A percentile compares a stretch with the other conserved stretches of the same genome.
These are phyloP conservation scores for Lapara coniferarum DNA, from an alignment of 2,888 invertebrate species.

Conservation along the genomic window DNA sequence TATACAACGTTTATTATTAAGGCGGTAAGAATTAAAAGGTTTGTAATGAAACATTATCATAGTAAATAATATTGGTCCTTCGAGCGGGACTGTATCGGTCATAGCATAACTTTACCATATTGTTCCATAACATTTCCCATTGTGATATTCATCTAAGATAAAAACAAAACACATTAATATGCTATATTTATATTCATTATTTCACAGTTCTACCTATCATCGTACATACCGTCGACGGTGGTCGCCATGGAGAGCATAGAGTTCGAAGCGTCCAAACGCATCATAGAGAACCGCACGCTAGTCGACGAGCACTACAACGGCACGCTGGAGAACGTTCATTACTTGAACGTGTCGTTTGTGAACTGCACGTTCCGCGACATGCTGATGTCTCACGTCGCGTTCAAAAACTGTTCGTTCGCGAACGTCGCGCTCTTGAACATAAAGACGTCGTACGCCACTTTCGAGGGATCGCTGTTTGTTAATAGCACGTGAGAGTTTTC, in stretches of 20 bases:
- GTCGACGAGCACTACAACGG: conserved; percentile 79
- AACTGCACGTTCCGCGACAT: conserved; percentile 87
- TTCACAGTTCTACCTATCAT: conserved; percentile 78
- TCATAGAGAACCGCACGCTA: conserved; percentile 59
- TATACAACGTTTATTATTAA: no score
- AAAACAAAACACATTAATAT: no score
- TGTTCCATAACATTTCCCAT: no score
- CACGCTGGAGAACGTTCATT: conserved; percentile 85
- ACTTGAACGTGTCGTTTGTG: conserved; percentile 82
- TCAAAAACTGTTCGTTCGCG: conserved; percentile 87
- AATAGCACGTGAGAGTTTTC: conserved; percentile 83
- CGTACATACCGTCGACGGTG: conserved; percentile 79
- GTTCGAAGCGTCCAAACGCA: conserved; percentile 59
- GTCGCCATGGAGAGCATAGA: conserved; percentile 66
- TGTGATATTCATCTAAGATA: no score
- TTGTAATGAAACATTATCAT: not conserved
- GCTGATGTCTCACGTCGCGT: conserved; percentile 88
- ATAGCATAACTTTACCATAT: no score
- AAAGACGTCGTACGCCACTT: conserved; percentile 87
- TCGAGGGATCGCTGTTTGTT: conserved; percentile 84
- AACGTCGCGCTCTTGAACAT: conserved; percentile 88
- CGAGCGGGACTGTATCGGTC: not conserved
- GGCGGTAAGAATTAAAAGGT: no score
- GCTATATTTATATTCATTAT: not conserved
- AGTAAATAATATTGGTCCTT: not conserved